Conservation (phyloP, 2,113 vertebrate genomes). For the Platycercus adscitus region DNA sequence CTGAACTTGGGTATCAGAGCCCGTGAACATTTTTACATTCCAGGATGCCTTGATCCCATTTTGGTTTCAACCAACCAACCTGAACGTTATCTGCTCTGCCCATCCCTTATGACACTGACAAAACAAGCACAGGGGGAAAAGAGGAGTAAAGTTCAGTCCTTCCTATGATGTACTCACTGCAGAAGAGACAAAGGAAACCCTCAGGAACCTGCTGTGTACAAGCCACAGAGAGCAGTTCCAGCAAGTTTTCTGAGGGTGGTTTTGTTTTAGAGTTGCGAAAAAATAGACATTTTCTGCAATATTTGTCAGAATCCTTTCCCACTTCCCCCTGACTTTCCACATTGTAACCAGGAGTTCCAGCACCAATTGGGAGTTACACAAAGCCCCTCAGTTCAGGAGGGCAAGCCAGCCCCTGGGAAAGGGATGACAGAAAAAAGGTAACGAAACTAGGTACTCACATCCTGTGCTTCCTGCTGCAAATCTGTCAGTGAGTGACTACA, state of each 20-base stretch:
- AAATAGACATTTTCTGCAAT: neutral
- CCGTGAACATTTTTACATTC: neutral
- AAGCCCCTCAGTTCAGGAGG: neutral
- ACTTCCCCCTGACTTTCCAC: neutral
- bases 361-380: neutral
- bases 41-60: neutral
- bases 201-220: neutral
- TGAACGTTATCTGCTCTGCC: neutral
- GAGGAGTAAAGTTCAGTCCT: neutral
- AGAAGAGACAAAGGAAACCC: neutral
- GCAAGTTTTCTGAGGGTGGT: neutral
- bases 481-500: constrained; percentile 6
- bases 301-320: neutral
- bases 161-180: neutral
- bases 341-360: neutral
- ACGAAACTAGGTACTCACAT: neutral
- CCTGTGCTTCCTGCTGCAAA: constrained; percentile 10
- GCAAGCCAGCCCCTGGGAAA: neutral
- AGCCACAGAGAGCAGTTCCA: neutral
- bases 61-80: neutral
- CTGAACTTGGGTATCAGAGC: neutral
- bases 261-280: neutral
- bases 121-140: neutral
- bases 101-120: neutral
- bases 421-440: neutral